Conservation (phyloP, 2,888 invertebrate species). For the Eudasyphora cyanicolor region DNA sequence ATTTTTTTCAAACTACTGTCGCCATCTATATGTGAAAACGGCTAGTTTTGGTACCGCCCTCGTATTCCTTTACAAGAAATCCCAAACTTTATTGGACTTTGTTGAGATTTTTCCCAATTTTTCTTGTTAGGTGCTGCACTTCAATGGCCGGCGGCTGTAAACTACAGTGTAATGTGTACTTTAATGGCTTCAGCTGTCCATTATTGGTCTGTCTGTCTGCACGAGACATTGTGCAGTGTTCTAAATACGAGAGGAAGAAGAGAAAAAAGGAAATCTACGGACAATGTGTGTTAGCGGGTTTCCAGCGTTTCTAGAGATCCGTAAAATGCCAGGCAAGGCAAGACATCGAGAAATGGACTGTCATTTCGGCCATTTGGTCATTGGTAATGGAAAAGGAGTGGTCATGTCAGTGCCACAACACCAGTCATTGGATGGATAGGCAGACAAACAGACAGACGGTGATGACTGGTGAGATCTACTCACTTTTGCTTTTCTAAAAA, state of each 20-base stretch:
- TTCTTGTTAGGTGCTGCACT: no score
- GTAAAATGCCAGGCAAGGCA: no score
- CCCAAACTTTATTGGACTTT: no score
- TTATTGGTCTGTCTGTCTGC: background rate
- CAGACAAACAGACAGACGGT: no score
- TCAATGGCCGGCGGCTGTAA: background rate
- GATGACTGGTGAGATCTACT: background rate
- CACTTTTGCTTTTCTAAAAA: constrained; percentile 8
- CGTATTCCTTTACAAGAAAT: no score
- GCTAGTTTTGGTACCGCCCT: no score
- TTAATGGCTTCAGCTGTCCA: constrained; percentile 23
- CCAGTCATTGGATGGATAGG: background rate
- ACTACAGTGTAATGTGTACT: background rate
- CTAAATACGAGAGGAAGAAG: constrained; percentile 42
- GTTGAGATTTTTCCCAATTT: no score
- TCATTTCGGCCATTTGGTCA: background rate
- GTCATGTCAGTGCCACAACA: background rate
- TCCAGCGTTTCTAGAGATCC: constrained; percentile 52
- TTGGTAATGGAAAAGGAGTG: background rate
- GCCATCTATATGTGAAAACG: no score
- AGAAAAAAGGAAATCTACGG: constrained; percentile 58
- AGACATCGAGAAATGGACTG: background rate
- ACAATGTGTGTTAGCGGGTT: constrained; percentile 20
- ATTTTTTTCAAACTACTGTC: no score
- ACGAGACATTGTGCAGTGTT: background rate